These are phyloP conservation scores for Trachymyrmex septentrionalis DNA, from an alignment of 1,140 invertebrate species.

Conservation along the genomic window DNA sequence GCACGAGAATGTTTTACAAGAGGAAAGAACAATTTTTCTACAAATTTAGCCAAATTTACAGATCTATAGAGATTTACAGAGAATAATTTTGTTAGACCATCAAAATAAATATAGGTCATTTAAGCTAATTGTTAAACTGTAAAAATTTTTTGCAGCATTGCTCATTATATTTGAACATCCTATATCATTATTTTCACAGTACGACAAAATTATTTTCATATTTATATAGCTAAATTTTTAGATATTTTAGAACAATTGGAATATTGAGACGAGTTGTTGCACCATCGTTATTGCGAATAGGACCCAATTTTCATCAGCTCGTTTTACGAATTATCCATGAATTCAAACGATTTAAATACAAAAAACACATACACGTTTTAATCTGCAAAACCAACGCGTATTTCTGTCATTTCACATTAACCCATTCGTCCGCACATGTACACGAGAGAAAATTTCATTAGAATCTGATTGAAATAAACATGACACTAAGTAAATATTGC, in stretches of 20 bases:
- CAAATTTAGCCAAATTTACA: too few relatives aligned
- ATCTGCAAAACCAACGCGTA: constrained; percentile 54
- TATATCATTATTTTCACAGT: too few relatives aligned
- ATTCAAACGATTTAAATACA: constrained; percentile 16
- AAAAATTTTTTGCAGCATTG: too few relatives aligned
- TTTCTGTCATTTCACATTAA: constrained; percentile 67
- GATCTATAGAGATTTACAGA: too few relatives aligned
- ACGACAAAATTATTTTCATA: too few relatives aligned
- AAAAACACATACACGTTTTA: constrained; percentile 16
- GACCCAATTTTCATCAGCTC: constrained; percentile 15
- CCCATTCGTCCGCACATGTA: constrained; percentile 17
- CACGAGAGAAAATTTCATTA: constrained; percentile 48
- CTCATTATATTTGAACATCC: too few relatives aligned
- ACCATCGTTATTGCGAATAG: background rate
- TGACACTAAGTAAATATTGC: background rate
- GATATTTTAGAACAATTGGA: too few relatives aligned
- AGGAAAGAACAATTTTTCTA: too few relatives aligned
- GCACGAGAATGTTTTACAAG: background rate
- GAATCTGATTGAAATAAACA: constrained; percentile 8
- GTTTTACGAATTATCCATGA: constrained; percentile 45
- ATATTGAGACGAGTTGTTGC: background rate
- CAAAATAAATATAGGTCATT: too few relatives aligned
- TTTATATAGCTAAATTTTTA: too few relatives aligned
- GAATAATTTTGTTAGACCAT: too few relatives aligned
- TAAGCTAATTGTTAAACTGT: too few relatives aligned